These are phyloP conservation scores for Cyclura pinguis DNA, from an alignment of 2,797 vertebrate genomes.

Conservation along the genomic window DNA sequence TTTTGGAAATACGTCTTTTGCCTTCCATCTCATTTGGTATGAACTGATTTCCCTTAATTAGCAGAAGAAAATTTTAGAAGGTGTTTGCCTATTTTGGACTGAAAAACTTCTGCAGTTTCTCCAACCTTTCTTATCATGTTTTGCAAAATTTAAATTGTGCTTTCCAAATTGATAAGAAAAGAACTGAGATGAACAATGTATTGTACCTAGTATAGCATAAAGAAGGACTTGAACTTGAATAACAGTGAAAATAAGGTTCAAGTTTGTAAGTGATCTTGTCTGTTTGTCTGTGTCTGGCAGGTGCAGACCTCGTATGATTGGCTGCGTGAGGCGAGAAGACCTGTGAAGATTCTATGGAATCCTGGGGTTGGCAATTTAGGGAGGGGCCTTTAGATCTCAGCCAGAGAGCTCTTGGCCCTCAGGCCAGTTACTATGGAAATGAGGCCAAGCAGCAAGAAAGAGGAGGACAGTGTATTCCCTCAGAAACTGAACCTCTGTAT, in stretches of 20 bases:
- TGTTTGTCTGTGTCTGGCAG: too few relatives aligned
- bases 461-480: too few relatives aligned
- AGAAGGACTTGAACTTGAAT: not conserved
- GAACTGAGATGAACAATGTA: not conserved
- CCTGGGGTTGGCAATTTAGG: too few relatives aligned
- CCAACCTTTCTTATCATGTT: slow-evolving; percentile 20
- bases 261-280: too few relatives aligned
- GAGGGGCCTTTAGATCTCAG: too few relatives aligned
- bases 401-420: too few relatives aligned
- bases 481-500: too few relatives aligned
- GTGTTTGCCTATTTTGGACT: slow-evolving; percentile 22
- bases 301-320: too few relatives aligned
- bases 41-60: slow-evolving; percentile 36
- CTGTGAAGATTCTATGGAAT: too few relatives aligned
- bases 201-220: slow-evolving; percentile 9
- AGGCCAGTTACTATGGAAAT: too few relatives aligned
- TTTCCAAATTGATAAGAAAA: not conserved
- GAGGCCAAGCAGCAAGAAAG: too few relatives aligned
- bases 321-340: too few relatives aligned
- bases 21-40: slow-evolving; percentile 13
- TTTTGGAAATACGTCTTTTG: not conserved
- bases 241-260: not conserved
- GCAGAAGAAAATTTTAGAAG: slow-evolving; percentile 12
- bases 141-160: slow-evolving; percentile 30
- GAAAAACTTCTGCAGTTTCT: slow-evolving; percentile 12